These are phyloP conservation scores for Actinia tenebrosa DNA, from an alignment of 64 coral and sea anemone genomes.

Conservation along the genomic window DNA sequence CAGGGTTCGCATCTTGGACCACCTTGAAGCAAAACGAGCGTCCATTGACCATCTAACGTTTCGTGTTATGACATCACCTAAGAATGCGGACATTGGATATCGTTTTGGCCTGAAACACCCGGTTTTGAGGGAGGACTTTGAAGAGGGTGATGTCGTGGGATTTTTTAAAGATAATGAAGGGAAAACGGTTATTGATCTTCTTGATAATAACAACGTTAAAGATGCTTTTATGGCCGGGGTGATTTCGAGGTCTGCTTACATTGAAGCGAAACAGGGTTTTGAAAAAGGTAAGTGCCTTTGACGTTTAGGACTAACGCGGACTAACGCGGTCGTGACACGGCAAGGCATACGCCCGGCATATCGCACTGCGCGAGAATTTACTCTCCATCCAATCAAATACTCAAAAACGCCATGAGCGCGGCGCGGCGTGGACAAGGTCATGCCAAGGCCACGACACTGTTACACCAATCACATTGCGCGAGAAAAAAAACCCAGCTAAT, in stretches of 20 bases:
- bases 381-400: too few relatives aligned
- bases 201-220: constrained; percentile 53
- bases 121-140: constrained; percentile 27
- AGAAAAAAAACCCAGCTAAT: too few relatives aligned
- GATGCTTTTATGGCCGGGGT: constrained; percentile 78
- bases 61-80: constrained; percentile 24
- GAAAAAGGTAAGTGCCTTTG: constrained; percentile 8
- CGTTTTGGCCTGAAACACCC: constrained; percentile 61
- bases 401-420: too few relatives aligned
- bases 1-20: constrained; percentile 35
- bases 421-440: too few relatives aligned
- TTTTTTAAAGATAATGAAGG: constrained; percentile 67
- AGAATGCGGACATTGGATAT: constrained; percentile 89
- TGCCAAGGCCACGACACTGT: too few relatives aligned
- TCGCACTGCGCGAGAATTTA: too few relatives aligned
- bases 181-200: constrained; percentile 47
- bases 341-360: too few relatives aligned
- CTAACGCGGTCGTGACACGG: too few relatives aligned
- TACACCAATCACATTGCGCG: too few relatives aligned
- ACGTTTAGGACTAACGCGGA: too few relatives aligned
- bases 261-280: constrained; percentile 58
- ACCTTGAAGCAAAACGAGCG: constrained; percentile 78
- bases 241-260: constrained; percentile 69
- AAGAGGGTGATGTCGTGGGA: constrained; percentile 86
- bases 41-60: constrained; percentile 63